Conservation (phyloP, 2,113 vertebrate species). For the Lophura nycthemera region DNA sequence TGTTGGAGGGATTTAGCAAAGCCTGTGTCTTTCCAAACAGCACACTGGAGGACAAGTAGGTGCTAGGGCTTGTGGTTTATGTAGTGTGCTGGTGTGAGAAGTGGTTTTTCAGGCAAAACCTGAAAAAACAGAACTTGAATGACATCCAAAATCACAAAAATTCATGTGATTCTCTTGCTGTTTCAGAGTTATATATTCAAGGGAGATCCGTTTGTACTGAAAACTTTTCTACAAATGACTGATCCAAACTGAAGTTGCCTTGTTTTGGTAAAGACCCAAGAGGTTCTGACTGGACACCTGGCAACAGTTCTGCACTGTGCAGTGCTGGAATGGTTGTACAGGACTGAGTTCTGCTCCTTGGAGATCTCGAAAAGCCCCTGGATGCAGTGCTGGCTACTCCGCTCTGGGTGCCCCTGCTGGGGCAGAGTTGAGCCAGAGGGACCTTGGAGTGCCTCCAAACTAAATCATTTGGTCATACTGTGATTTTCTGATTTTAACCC, state of each 20-base stretch:
- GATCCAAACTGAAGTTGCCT: neutral
- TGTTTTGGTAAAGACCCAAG: neutral
- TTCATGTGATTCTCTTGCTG: neutral
- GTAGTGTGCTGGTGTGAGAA: neutral
- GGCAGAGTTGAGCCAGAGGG: neutral
- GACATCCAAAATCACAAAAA: neutral
- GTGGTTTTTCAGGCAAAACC: neutral
- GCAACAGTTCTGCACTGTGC: neutral
- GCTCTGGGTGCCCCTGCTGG: neutral
- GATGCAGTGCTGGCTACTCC: no score
- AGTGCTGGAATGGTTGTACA: neutral
- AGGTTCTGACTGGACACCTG: neutral
- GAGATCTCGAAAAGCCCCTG: no score
- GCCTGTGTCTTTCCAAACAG: neutral
- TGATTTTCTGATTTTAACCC: neutral
- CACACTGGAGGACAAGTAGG: neutral
- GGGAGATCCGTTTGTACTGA: neutral
- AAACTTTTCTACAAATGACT: neutral
- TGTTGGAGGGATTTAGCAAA: neutral
- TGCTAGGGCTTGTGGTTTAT: neutral
- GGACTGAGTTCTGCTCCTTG: no score
- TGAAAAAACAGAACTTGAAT: neutral
- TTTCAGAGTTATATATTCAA: neutral
- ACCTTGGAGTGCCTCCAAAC: neutral
- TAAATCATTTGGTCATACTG: neutral